Conservation (phyloP, 1,140 invertebrate species). For the Tetragonula clypearis region DNA sequence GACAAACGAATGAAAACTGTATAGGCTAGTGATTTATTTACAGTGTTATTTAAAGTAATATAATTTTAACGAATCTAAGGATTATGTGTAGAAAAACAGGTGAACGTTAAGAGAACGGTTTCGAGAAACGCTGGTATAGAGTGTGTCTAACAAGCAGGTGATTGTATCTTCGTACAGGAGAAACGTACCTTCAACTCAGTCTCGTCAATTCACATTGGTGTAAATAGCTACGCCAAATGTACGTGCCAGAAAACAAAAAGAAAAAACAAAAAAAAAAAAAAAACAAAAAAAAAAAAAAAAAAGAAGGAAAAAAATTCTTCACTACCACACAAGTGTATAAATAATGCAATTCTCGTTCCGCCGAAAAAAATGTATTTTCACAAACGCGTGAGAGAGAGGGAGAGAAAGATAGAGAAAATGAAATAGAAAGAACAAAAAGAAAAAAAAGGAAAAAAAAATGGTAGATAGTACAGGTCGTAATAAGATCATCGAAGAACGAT, state of each 20-base stretch:
- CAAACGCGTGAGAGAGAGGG: slow-evolving; percentile 22
- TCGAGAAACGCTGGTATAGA: slow-evolving; percentile 38
- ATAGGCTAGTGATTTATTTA: background rate
- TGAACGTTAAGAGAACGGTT: background rate
- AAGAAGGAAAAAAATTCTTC: slow-evolving; percentile 39
- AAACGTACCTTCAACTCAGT: slow-evolving; percentile 62
- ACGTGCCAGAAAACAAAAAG: slow-evolving; percentile 55
- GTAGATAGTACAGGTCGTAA: slow-evolving; percentile 49
- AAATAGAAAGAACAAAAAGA: background rate
- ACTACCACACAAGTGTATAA: slow-evolving; percentile 34
- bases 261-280: slow-evolving; percentile 26
- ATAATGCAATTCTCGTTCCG: slow-evolving; percentile 43
- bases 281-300: slow-evolving; percentile 29
- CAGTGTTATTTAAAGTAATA: background rate
- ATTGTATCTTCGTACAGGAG: slow-evolving; percentile 16
- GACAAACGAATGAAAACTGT: background rate
- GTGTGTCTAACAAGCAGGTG: background rate
- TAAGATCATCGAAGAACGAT: slow-evolving; percentile 54
- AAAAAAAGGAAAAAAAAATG: slow-evolving; percentile 4
- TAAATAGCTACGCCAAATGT: slow-evolving; percentile 45
- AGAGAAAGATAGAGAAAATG: slow-evolving; percentile 34
- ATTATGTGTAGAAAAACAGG: background rate
- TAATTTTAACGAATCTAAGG: background rate
- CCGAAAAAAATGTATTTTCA: slow-evolving; percentile 53
- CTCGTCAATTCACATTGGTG: slow-evolving; percentile 63